A percentile compares a stretch with the other conserved stretches of the same genome.
Conservation (phyloP, 2,113 vertebrate species). For the Epinephelus moara region DNA sequence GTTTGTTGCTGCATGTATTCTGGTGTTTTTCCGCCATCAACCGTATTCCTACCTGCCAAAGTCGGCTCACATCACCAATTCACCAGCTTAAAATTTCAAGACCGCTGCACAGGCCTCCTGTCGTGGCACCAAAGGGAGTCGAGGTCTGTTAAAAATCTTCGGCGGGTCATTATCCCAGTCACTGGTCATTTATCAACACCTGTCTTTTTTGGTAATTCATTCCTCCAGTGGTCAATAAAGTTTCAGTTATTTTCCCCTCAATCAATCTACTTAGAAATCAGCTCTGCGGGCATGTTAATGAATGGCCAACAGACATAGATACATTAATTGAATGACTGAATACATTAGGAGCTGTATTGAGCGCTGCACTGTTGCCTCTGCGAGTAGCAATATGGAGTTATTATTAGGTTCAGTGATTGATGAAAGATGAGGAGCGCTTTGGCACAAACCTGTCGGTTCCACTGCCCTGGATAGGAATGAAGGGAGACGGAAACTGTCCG, state of each 20-base stretch:
- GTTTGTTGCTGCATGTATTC: conserved; percentile 68
- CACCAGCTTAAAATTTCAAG: conserved; percentile 48
- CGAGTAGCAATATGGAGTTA: conserved; percentile 64
- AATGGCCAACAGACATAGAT: conserved; percentile 68
- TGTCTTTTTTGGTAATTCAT: conserved; percentile 76
- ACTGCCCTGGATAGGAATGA: conserved; percentile 46
- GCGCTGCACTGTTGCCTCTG: conserved; percentile 56
- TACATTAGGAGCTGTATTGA: conserved; percentile 72
- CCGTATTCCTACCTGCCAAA: conserved; percentile 50
- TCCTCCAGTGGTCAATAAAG: conserved; percentile 74
- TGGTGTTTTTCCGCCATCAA: conserved; percentile 66
- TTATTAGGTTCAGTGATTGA: conserved; percentile 72
- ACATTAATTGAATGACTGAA: conserved; percentile 79
- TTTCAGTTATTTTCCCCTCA: conserved; percentile 71
- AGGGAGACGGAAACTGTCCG: conserved; percentile 52
- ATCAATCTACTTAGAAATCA: conserved; percentile 75
- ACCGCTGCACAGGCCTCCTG: conserved; percentile 40
- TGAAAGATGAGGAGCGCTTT: conserved; percentile 51
- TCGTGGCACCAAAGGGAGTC: conserved; percentile 48
- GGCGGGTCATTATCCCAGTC: conserved; percentile 64
- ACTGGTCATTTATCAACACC: conserved; percentile 73
- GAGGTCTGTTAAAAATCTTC: conserved; percentile 63
- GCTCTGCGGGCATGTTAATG: conserved; percentile 64
- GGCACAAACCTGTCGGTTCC: conserved; percentile 55
- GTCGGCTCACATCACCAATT: conserved; percentile 46